Conservation (phyloP, 1,140 invertebrate species). For the Heliconius himera region DNA sequence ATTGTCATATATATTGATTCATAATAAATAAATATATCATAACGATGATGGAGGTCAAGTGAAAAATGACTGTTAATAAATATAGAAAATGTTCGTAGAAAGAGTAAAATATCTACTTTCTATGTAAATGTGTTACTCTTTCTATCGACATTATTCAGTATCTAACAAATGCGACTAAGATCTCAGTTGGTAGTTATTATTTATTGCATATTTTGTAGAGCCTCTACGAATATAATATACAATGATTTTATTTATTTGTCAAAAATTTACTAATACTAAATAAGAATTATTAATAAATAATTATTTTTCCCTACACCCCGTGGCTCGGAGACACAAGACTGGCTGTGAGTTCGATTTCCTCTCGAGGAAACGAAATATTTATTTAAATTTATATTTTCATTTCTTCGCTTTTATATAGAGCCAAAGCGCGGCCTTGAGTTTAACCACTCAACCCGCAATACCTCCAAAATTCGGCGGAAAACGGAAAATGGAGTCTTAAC, state of each 20-base stretch:
- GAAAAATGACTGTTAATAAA: background rate
- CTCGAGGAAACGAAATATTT: no score
- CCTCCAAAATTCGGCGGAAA: no score
- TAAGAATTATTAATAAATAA: no score
- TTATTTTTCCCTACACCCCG: no score
- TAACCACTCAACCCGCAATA: no score
- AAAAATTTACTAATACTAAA: no score
- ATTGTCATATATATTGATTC: background rate
- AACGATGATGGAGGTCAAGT: background rate
- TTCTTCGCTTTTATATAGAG: no score
- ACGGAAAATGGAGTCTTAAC: no score
- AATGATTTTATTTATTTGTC: background rate
- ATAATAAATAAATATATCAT: background rate
- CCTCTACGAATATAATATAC: background rate
- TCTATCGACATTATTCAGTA: background rate
- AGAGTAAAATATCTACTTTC: background rate
- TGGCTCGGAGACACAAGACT: no score
- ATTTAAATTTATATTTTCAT: no score
- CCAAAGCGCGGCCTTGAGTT: no score
- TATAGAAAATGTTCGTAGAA: background rate
- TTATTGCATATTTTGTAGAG: background rate
- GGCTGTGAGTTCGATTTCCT: no score
- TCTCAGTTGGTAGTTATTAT: background rate
- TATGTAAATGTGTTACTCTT: background rate
- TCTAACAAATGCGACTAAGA: background rate